These are phyloP conservation scores for Bombus breviceps DNA, from an alignment of 1,140 invertebrate genomes.

Conservation along the genomic window DNA sequence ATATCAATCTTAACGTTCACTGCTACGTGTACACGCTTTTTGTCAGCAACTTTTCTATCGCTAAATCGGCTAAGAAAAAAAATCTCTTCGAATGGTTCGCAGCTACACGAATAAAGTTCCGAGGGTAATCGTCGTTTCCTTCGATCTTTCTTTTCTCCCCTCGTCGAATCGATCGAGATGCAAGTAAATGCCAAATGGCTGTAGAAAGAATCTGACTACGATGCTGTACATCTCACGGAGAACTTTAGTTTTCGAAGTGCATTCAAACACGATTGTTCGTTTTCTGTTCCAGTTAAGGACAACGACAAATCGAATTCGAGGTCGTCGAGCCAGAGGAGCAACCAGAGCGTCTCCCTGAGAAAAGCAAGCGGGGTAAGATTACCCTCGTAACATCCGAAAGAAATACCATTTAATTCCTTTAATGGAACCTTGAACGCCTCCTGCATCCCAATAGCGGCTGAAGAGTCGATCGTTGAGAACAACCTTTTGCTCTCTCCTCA, in stretches of 20 bases:
- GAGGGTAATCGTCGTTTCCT: background rate
- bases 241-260: background rate
- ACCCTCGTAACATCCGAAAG: background rate
- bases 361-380: constrained; percentile 82
- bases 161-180: background rate
- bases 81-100: background rate
- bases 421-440: constrained; percentile 32
- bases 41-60: no score
- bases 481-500: background rate
- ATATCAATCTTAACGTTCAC: constrained; percentile 2
- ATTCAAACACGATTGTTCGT: background rate
- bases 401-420: constrained; percentile 12
- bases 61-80: background rate
- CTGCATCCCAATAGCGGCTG: background rate
- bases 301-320: constrained; percentile 77
- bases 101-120: background rate
- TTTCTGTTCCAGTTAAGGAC: constrained; percentile 79
- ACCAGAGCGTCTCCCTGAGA: constrained; percentile 77
- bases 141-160: background rate
- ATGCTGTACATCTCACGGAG: background rate
- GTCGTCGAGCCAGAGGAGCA: constrained; percentile 77
- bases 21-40: background rate
- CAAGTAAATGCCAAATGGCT: background rate
- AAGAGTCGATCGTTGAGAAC: background rate
- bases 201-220: background rate